Conservation (phyloP, 2,797 vertebrate genomes). For the Chromis chromis region DNA sequence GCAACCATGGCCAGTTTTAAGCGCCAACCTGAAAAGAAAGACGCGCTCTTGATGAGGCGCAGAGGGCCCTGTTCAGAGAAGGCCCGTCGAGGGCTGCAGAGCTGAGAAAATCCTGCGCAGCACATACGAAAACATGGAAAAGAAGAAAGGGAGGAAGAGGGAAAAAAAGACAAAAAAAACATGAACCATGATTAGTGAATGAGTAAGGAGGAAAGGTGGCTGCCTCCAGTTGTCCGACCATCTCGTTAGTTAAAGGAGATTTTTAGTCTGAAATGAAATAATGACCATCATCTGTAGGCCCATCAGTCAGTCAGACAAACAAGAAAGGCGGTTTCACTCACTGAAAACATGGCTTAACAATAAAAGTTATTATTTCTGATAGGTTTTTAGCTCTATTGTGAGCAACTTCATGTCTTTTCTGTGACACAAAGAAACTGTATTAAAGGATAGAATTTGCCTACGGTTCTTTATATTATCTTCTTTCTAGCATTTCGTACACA, state of each 20-base stretch:
- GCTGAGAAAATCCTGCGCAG: conserved; percentile 98
- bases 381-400: neutral
- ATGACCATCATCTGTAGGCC: conserved; percentile 15
- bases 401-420: conserved; percentile 49
- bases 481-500: too few species aligned
- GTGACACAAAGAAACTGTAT: conserved; percentile 50
- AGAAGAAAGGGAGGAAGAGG: conserved; percentile 80
- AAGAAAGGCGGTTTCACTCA: conserved; percentile 53
- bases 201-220: conserved; percentile 46
- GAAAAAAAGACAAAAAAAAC: conserved; percentile 44
- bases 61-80: conserved; percentile 99
- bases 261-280: conserved; percentile 56
- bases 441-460: conserved; percentile 45
- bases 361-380: neutral
- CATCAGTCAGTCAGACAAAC: conserved; percentile 27
- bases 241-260: conserved; percentile 36
- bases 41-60: conserved; percentile 99
- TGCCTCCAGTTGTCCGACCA: conserved; percentile 31
- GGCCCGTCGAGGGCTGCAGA: conserved; percentile 99
- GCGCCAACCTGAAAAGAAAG: conserved; percentile 99
- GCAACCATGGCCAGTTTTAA: conserved; percentile 64
- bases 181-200: conserved; percentile 76
- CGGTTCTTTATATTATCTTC: conserved; percentile 13
- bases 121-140: conserved; percentile 83
- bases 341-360: conserved; percentile 61